Base-by-base conservation (phyloP, 92 coral and sea anemone genomes). In the Nematostella vectensis region DNA sequence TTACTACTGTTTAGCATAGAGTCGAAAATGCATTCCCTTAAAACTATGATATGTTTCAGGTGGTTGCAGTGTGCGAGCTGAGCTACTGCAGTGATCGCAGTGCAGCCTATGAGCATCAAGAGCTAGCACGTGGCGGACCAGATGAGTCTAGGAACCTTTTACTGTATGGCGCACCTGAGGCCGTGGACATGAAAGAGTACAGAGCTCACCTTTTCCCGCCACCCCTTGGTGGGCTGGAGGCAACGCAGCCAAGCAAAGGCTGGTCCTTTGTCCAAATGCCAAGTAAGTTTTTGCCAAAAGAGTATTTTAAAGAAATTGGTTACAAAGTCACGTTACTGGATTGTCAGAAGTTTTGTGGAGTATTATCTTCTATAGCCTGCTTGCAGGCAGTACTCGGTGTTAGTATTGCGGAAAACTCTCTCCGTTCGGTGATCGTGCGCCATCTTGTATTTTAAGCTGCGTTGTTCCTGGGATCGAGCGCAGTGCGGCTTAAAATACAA, bases 201-300 rank as follows among this genome's bases (percentile, higher is more conserved):
- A 85, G 78, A 50, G 70, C 74, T 20, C 69, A 66, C 31, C 80
- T 91, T 25, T 91, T 85, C 57, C 93, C 98, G 8, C 52, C 68
- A 13, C 82, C 93, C 27, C 66, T 70, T 27, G 96, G 98, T n/a
- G 98, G 98, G 19, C 58, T 91, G 47, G 96, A 85, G 13, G 95
- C 83, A 27, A 78, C 89, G 65, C 76, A 76, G n/a, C 98, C 98
- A 17, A 65, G 61, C 36, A 80, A 79, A 28, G 98, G 98, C 40
- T 91, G 98, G 98, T 63, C 95, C 6, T 81, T 77, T 39, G 94
- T 91, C 20, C 98, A 91, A 52, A 91, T 91, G 31, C 98, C 98
- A 55, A 78, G 98, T 91, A 42, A 56, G 65, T 65, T 33, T 6
- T 33, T 33, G 40, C 40, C 15, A 33, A 33, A 33, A 33, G 15